Evolutionary conservation across 2,113 vertebrate species (phyloP).

Genomic region (Oriolus oriolus): DNA sequence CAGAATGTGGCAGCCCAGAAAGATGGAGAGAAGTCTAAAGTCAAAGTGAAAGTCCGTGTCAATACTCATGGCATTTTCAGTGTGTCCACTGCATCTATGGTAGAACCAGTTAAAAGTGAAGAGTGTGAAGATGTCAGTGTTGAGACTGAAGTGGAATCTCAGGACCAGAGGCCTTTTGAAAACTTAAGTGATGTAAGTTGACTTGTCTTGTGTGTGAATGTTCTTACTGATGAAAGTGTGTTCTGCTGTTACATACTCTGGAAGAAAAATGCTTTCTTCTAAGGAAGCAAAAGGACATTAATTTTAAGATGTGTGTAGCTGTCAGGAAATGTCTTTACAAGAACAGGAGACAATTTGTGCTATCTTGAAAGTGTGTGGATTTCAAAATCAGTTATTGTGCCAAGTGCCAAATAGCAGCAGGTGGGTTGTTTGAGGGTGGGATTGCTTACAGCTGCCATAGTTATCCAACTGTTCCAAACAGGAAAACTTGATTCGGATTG

Average conservation of each 20-base stretch:
- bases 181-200: conserved; percentile 70
- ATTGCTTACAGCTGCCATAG: background rate
- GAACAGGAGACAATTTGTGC: background rate
- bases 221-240: background rate
- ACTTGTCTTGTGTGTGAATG: background rate
- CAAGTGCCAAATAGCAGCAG: background rate
- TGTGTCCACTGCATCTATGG: conserved; percentile 78
- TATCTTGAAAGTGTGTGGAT: background rate
- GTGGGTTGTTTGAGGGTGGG: background rate
- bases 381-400: background rate
- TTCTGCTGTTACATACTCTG: background rate
- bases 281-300: background rate
- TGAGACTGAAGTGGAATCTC: conserved; percentile 66
- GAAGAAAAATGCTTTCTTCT: background rate
- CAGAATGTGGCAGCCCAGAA: conserved; percentile 79
- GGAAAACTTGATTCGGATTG: background rate
- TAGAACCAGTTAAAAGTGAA: conserved; percentile 73
- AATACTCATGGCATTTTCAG: conserved; percentile 80
- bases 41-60: conserved; percentile 81
- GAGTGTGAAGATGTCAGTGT: conserved; percentile 54
- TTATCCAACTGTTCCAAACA: background rate
- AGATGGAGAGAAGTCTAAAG: conserved; percentile 79
- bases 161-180: conserved; percentile 54
- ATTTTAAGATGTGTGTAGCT: background rate
- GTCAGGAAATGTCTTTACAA: background rate